A percentile compares a stretch with the other conserved stretches of the same genome.
phyloP scores from a whole-genome alignment of 2,113 vertebrate species.

The Ptyas mucosa region DNA sequence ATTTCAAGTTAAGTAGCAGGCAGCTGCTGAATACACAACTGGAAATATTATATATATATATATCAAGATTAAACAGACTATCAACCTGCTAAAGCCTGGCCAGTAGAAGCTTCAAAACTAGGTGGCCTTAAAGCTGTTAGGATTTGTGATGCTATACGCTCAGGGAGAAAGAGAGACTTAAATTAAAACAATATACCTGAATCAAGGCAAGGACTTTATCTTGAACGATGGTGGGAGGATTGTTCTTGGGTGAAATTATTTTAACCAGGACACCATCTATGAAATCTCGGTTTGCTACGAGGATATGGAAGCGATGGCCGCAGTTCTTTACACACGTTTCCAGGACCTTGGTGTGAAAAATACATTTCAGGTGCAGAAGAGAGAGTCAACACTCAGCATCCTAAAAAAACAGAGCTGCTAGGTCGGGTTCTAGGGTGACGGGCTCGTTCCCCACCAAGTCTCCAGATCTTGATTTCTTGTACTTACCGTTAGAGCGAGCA shows the following conservation, averaged over 20 bases:
- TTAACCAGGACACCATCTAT: conserved; percentile 94
- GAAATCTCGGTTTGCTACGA: conserved; percentile 94
- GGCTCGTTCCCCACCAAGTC: not conserved
- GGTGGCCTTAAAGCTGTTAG: not conserved
- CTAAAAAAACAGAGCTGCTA: not conserved
- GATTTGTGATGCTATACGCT: not conserved
- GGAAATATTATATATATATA: not conserved
- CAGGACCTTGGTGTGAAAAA: conserved; percentile 75
- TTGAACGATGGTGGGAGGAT: conserved; percentile 94
- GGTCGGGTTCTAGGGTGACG: not conserved
- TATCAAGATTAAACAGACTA: not conserved
- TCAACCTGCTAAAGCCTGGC: not conserved
- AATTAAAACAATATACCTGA: conserved; percentile 77
- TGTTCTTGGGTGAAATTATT: conserved; percentile 96
- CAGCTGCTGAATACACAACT: not conserved
- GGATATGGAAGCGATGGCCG: conserved; percentile 94
- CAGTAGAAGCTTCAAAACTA: not conserved
- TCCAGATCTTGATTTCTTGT: conserved; percentile 17
- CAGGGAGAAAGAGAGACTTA: conserved; percentile 12
- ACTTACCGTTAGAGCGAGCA: conserved; percentile 94
- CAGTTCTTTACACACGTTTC: conserved; percentile 99
- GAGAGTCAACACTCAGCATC: not conserved
- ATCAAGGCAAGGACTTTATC: conserved; percentile 97
- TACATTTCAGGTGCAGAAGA: not conserved
- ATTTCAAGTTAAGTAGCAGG: not conserved